Evolutionary conservation across 2,888 invertebrate genomes (phyloP).

Genomic region (Esperia sulphurella): DNA sequence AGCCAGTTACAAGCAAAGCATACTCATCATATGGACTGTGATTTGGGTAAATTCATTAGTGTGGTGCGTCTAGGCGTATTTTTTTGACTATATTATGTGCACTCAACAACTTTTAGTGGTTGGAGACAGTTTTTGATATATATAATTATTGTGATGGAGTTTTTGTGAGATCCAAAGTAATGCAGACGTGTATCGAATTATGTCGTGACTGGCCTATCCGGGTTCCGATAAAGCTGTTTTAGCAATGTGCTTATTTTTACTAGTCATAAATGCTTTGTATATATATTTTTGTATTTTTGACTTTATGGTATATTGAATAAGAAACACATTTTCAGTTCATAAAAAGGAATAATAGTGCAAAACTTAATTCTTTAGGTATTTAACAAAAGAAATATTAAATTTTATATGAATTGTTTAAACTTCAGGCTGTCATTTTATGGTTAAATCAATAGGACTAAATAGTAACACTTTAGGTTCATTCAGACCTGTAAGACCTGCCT

Average conservation of each 20-base stretch:
- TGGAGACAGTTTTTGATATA: conserved; percentile 52
- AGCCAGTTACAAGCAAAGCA: conserved; percentile 20
- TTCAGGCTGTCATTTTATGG: conserved; percentile 37
- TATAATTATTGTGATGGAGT: conserved; percentile 45
- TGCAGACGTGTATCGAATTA: conserved; percentile 51
- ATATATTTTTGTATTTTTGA: conserved; percentile 64
- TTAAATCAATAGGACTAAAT: background rate
- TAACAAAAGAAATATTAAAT: conserved; percentile 46
- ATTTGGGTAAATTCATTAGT: conserved; percentile 10
- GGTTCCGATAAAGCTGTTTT: conserved; percentile 42
- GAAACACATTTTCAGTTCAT: conserved; percentile 55
- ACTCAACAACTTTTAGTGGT: conserved; percentile 39
- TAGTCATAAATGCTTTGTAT: conserved; percentile 75
- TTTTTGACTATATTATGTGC: conserved; percentile 33
- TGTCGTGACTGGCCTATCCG: conserved; percentile 35
- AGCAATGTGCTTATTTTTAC: conserved; percentile 67
- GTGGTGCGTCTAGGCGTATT: conserved; percentile 20
- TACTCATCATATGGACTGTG: conserved; percentile 2
- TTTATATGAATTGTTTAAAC: conserved; percentile 46
- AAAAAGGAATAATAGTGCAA: conserved; percentile 33
- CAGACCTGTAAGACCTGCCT: too few species aligned
- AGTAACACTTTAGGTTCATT: too few species aligned
- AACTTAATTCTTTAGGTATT: conserved; percentile 47
- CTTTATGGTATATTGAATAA: conserved; percentile 47
- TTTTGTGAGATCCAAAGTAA: conserved; percentile 48